Percentiles rank a stretch among this genome's conserved stretches.
These are phyloP conservation scores for Drosophila sucinea DNA, from an alignment of 1,140 invertebrate genomes.

Conservation along the genomic window DNA sequence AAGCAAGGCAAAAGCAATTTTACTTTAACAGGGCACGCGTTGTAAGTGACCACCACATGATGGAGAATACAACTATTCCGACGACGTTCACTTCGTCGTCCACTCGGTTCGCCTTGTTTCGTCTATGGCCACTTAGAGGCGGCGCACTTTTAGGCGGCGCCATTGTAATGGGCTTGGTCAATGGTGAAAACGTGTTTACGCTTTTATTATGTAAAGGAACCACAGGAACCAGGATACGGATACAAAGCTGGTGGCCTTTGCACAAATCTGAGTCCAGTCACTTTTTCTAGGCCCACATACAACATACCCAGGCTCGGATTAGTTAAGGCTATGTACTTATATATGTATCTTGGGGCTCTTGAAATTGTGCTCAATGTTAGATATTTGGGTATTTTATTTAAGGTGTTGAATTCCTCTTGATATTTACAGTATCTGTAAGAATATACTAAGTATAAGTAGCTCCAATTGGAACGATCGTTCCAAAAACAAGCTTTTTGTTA, in stretches of 20 bases:
- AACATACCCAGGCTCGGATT: neutral
- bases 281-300: slow-evolving; percentile 37
- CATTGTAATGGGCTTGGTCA: slow-evolving; percentile 63
- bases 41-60: slow-evolving; percentile 39
- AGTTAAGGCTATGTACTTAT: neutral
- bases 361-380: too few species aligned
- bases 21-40: slow-evolving; percentile 61
- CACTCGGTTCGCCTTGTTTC: neutral
- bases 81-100: neutral
- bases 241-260: slow-evolving; percentile 46
- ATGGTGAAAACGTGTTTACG: slow-evolving; percentile 81
- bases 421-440: too few species aligned
- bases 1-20: slow-evolving; percentile 51
- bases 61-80: slow-evolving; percentile 3
- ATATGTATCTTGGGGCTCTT: neutral
- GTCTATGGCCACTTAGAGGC: slow-evolving; percentile 29
- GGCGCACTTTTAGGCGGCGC: slow-evolving; percentile 47
- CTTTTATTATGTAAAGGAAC: slow-evolving; percentile 76
- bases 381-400: too few species aligned
- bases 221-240: slow-evolving; percentile 25
- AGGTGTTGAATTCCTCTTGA: too few species aligned
- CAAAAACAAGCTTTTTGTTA: too few species aligned
- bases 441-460: too few species aligned
- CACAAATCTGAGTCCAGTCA: slow-evolving; percentile 47
- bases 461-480: too few species aligned